Percentiles rank a stretch among this genome's conserved stretches.
Conservation (phyloP, 2,888 invertebrate species). For the Stomorhina lunata region DNA sequence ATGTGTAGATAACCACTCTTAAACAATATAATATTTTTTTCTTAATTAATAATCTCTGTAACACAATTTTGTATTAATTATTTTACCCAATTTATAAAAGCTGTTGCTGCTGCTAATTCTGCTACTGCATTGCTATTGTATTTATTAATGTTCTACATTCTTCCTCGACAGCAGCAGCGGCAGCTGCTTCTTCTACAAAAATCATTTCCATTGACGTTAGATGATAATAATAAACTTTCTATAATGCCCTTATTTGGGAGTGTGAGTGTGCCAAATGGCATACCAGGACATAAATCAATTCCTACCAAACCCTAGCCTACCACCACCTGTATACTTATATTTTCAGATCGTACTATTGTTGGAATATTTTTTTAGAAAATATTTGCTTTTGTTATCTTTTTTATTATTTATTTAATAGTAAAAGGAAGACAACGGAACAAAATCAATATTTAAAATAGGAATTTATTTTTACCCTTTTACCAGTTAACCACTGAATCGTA, state of each 20-base stretch:
- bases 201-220: slow-evolving; percentile 7
- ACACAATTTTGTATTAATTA: slow-evolving; percentile 31
- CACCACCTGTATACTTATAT: not conserved
- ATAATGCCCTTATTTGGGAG: not conserved
- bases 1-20: not conserved
- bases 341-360: slow-evolving; percentile 5
- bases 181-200: no score
- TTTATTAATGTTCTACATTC: not conserved
- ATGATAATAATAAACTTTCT: slow-evolving; percentile 4
- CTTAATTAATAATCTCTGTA: slow-evolving; percentile 5
- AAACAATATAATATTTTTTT: not conserved
- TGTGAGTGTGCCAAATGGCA: not conserved
- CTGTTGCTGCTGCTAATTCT: not conserved
- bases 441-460: slow-evolving; percentile 45
- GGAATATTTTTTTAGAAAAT: not conserved
- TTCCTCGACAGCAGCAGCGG: no score
- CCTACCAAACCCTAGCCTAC: not conserved
- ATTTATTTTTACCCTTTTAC: slow-evolving; percentile 9
- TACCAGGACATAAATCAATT: slow-evolving; percentile 21
- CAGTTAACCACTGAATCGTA: not conserved
- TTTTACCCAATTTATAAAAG: not conserved
- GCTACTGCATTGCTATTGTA: not conserved
- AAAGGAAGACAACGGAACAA: not conserved
- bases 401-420: not conserved
- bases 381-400: not conserved